Evolutionary conservation across 2,888 invertebrate species (phyloP).

Genomic region (Serripes groenlandicus): DNA sequence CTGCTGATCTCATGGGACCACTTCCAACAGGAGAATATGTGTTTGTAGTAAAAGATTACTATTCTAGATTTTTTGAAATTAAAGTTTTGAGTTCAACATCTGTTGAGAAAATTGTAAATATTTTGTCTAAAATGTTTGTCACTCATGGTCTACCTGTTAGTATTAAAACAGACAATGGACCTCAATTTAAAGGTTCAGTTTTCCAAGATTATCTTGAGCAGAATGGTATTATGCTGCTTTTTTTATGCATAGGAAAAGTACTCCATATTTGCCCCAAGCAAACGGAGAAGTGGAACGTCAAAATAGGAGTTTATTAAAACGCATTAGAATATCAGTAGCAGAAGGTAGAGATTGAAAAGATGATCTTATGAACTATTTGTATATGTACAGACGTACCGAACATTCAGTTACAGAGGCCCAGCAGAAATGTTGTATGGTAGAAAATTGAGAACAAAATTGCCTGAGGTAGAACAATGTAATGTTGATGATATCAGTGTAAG

Average conservation of each 20-base stretch:
- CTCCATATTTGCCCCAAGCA: slow-evolving; percentile 59
- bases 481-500: slow-evolving; percentile 29
- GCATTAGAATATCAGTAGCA: slow-evolving; percentile 51
- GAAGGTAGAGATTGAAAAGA: slow-evolving; percentile 42
- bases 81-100: slow-evolving; percentile 6
- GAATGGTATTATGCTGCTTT: too few relatives aligned
- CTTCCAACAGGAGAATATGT: slow-evolving; percentile 16
- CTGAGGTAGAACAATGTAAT: slow-evolving; percentile 19
- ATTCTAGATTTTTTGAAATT: slow-evolving; percentile 25
- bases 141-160: slow-evolving; percentile 32
- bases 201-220: slow-evolving; percentile 23
- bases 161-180: slow-evolving; percentile 51
- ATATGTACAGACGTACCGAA: slow-evolving; percentile 57
- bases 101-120: slow-evolving; percentile 1
- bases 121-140: slow-evolving; percentile 6
- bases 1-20: slow-evolving; percentile 43
- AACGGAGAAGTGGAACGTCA: slow-evolving; percentile 64
- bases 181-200: slow-evolving; percentile 36
- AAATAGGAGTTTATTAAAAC: slow-evolving; percentile 58
- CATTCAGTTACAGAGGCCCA: slow-evolving; percentile 55
- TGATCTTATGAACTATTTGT: slow-evolving; percentile 38
- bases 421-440: slow-evolving; percentile 56
- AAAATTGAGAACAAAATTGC: slow-evolving; percentile 58
- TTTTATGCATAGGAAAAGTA: slow-evolving; percentile 33
- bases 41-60: slow-evolving; percentile 35